phyloP scores from a whole-genome alignment of 2,113 vertebrate genomes.

The Balaeniceps rex region DNA sequence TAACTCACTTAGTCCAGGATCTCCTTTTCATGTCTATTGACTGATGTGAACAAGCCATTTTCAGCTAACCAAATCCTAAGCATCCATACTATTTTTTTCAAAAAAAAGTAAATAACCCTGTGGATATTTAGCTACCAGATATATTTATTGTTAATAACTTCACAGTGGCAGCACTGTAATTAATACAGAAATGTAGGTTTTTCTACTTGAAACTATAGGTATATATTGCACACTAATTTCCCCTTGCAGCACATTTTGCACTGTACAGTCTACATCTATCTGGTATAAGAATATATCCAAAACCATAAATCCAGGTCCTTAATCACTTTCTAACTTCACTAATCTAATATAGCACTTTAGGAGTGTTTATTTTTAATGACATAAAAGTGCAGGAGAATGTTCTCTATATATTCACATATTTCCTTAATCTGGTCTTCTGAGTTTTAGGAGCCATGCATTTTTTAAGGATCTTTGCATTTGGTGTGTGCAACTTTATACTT shows the following conservation, averaged over 20 bases:
- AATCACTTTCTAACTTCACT: not conserved
- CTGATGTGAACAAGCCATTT: not conserved
- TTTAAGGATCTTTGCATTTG: not conserved
- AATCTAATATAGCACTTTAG: not conserved
- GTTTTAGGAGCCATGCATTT: not conserved
- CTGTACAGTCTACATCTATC: not conserved
- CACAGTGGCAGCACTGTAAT: not conserved
- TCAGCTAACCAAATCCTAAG: slow-evolving; percentile 1
- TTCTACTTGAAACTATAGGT: not conserved
- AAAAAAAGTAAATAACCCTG: not conserved
- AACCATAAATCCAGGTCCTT: not conserved
- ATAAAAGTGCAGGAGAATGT: not conserved
- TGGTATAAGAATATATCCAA: not conserved
- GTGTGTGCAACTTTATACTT: not conserved
- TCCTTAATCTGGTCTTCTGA: not conserved
- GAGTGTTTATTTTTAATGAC: not conserved
- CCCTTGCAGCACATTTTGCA: not conserved
- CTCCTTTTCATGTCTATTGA: not conserved
- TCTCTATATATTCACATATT: not conserved
- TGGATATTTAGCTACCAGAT: not conserved
- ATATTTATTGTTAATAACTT: slow-evolving; percentile 13
- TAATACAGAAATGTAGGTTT: not conserved
- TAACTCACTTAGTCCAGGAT: not conserved
- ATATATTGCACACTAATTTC: not conserved
- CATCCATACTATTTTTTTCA: not conserved